Evolutionary conservation across 2,888 invertebrate species (phyloP).

Genomic region (Arctia plantaginis): DNA sequence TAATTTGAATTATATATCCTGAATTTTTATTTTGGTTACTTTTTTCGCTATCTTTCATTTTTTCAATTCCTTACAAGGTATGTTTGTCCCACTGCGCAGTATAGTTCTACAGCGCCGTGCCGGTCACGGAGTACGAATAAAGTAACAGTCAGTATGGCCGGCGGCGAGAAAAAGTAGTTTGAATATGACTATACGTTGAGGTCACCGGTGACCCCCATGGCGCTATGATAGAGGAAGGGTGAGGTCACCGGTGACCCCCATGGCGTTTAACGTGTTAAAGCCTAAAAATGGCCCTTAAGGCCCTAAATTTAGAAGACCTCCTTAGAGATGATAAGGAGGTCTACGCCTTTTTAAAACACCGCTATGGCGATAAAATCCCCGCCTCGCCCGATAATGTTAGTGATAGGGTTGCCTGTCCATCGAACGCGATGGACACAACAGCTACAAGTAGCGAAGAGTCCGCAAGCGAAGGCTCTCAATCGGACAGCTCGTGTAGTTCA

Average conservation of each 20-base stretch:
- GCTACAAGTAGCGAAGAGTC: too few species aligned
- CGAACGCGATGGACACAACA: too few species aligned
- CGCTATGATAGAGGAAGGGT: conserved; percentile 45
- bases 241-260: conserved; percentile 14
- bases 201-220: conserved; percentile 53
- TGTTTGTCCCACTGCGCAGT: conserved; percentile 49
- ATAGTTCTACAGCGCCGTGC: conserved; percentile 45
- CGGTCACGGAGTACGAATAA: conserved; percentile 45
- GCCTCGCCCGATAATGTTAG: too few species aligned
- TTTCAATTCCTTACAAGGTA: conserved; percentile 41
- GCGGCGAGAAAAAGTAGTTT: conserved; percentile 27
- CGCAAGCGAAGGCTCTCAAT: too few species aligned
- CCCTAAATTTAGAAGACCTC: too few species aligned
- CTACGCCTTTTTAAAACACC: too few species aligned
- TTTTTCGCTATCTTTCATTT: conserved; percentile 46
- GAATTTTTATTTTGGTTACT: conserved; percentile 37
- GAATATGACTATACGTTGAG: conserved; percentile 51
- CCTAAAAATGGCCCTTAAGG: too few species aligned
- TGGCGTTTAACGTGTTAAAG: too few species aligned
- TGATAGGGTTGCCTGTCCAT: too few species aligned
- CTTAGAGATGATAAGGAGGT: too few species aligned
- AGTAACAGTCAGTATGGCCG: conserved; percentile 46
- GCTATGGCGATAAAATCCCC: too few species aligned
- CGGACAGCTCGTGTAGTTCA: too few species aligned
- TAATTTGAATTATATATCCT: conserved; percentile 40